Evolutionary conservation across 2,113 vertebrate genomes (phyloP).

Genomic region (Mesocricetus auratus): DNA sequence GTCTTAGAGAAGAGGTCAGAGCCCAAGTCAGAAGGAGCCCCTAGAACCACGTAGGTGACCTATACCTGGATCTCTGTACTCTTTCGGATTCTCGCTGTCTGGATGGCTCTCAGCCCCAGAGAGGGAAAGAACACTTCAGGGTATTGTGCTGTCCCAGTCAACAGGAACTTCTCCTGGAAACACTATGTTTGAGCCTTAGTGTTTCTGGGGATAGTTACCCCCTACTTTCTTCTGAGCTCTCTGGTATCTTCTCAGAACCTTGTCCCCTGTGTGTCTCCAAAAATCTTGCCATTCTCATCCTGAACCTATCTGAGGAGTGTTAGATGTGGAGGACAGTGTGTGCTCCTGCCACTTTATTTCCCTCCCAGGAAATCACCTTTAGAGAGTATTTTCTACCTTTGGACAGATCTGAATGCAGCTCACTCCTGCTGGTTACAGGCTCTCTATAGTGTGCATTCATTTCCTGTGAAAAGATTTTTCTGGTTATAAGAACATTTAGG

Average conservation of each 20-base stretch:
- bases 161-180: neutral
- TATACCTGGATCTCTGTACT: no score
- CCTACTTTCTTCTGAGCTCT: neutral
- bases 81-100: no score
- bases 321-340: neutral
- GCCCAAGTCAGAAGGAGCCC: no score
- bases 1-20: conserved; percentile 92
- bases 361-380: neutral
- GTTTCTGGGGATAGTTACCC: neutral
- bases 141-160: neutral
- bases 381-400: neutral
- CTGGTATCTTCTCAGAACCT: neutral
- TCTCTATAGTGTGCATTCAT: neutral
- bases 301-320: neutral
- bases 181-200: neutral
- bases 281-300: no score
- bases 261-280: neutral
- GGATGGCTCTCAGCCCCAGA: no score
- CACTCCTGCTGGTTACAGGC: accelerated
- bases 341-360: neutral
- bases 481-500: neutral
- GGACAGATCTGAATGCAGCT: neutral
- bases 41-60: accelerated
- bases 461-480: neutral
- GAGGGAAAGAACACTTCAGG: neutral